Evolutionary conservation across 2,797 vertebrate species (phyloP), one percentile per base, ranked within the genome.

Genomic region (Leuciscus waleckii): DNA sequence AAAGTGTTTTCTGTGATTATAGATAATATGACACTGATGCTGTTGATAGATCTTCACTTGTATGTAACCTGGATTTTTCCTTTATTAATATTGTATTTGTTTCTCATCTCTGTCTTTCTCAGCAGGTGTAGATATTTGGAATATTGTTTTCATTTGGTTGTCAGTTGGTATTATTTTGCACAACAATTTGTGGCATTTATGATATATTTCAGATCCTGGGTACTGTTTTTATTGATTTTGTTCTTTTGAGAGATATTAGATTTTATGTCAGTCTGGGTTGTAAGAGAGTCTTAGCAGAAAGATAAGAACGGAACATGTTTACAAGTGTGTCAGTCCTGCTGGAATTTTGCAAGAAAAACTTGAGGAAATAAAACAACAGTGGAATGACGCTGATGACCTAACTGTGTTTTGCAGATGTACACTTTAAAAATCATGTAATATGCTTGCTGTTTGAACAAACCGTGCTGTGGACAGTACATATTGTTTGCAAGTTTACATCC

Each of bases 371-470:
- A 35, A 65, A 67, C 63, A 16, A 37, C 32, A 49, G 58, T 17
- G n/a, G 26, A 39, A 46, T 2, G 43, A n/a, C 35, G 29, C 63
- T 41, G 32, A 77, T 74, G 41, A 83, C 9, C 2, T 54, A 41
- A 75, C 41, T 76, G 63, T 63, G 43, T 76, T 76, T 68, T 77
- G 61, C 73, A 69, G 63, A 69, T 58, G 32, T 35, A 70, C 82
- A 56, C 32, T 84, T 14, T 56, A 17, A 65, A 74, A 74, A 51
- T 49, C 61, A n/a, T 77, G 49, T 58, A 37, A 65, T 49, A 49
- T 39, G 39, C 68, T 78, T 58, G 73, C 65, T 84, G 35, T 78
- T 58, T 61, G 73, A 84, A 84, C 82, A 84, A 84, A 69, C 49
- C 46, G n/a, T 77, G 73, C 82, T 84, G 46, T 84, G 46, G 46